Evolutionary conservation across 1,140 invertebrate species (phyloP), one percentile per base, ranked within the genome.

Genomic region (Pseudomyrmex cubaensis): DNA sequence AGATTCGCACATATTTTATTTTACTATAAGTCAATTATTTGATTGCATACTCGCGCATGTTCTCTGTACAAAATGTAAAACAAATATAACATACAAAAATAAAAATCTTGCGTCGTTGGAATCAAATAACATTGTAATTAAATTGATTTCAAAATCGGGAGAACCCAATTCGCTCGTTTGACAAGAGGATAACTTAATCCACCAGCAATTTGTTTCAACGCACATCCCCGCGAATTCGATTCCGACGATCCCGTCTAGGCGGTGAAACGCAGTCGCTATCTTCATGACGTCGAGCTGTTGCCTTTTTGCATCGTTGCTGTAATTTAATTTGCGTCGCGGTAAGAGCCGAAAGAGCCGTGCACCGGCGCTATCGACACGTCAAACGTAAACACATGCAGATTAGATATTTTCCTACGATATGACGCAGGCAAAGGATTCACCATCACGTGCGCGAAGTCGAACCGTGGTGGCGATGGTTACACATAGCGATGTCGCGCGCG

Each of bases 361-460:
- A 54, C 54, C 35, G 20, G 20, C 59, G 35, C 35, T 91, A 92
- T 91, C 90, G 89, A 86, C 89, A 85, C 85, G 88, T 92, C 87
- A 93, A 90, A 92, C 87, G 86, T 90, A 93, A 93, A 92, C 89
- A 87, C 90, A 93, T 93, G 92, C 92, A 92, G 90, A 92, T 93
- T 92, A 92, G 88, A 92, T 92, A 87, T 92, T 92, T 92, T 91
- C 90, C 83, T 90, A 87, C 84, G 89, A 92, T 90, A 87, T 76
- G 89, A 82, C 85, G 89, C 61, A 35, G 85, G 73, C 86, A 92
- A 92, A 92, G 91, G 92, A 92, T 90, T 69, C 86, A 88, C 64
- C 57, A 75, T 25, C 61, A 76, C 22, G 54, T 48, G 46, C 66
- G 46, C 72, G 17, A 72, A 84, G 69, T 63, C 54, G 50, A 80